Evolutionary conservation across 2,113 vertebrate species (phyloP).

Genomic region (Scomber colias): DNA sequence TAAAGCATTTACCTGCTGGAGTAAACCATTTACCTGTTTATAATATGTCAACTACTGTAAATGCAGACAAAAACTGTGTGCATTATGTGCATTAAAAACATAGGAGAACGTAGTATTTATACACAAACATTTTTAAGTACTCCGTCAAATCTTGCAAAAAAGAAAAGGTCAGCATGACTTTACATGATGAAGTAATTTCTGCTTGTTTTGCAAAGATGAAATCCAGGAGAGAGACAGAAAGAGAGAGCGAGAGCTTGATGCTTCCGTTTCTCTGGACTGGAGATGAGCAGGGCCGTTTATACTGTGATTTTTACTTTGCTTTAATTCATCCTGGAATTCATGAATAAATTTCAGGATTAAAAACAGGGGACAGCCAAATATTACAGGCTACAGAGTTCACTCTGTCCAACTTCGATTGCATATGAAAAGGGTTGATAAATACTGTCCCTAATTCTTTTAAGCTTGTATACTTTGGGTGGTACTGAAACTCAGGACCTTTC

Average conservation of each 20-base stretch:
- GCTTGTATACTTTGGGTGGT: constrained; percentile 60
- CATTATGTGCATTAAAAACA: neutral
- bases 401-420: constrained; percentile 25
- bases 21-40: too few species aligned
- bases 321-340: neutral
- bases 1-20: too few species aligned
- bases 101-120: neutral
- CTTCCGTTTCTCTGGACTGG: neutral
- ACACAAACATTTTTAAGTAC: neutral
- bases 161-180: neutral
- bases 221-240: neutral
- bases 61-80: neutral
- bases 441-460: constrained; percentile 31
- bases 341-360: constrained; percentile 17
- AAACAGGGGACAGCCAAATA: constrained; percentile 23
- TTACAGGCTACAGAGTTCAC: constrained; percentile 5
- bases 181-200: neutral
- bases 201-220: neutral
- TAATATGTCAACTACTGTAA: neutral
- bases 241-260: too few species aligned
- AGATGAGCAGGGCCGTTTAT: neutral
- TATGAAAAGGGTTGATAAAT: constrained; percentile 45
- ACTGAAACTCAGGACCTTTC: constrained; percentile 48
- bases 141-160: neutral
- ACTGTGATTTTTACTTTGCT: neutral